Conservation (phyloP, 2,113 vertebrate species). For the Platysternon megacephalum region DNA sequence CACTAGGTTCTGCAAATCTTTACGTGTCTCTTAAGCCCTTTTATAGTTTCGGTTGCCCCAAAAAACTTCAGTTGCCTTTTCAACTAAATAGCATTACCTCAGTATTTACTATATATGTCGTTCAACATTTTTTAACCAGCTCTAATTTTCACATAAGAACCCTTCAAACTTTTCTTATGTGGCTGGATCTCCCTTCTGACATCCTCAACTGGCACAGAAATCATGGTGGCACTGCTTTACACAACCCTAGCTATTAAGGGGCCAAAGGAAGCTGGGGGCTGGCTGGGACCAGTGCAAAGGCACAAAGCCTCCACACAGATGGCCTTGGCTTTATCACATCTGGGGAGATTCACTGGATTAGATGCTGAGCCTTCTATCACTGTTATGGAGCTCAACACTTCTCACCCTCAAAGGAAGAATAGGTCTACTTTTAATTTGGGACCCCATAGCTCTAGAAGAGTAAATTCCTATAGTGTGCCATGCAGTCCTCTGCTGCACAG, state of each 20-base stretch:
- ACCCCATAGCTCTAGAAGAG: background rate
- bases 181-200: background rate
- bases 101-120: background rate
- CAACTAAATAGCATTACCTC: background rate
- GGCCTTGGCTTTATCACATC: background rate
- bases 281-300: background rate
- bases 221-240: background rate
- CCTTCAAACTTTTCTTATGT: background rate
- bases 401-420: background rate
- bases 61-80: conserved; percentile 13
- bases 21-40: background rate
- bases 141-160: background rate
- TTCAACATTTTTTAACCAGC: background rate
- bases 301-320: background rate
- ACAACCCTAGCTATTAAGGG: background rate
- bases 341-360: background rate
- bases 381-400: background rate
- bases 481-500: background rate
- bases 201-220: background rate
- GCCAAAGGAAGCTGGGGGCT: background rate
- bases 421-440: background rate
- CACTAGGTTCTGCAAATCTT: background rate
- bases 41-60: background rate
- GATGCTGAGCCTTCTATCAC: background rate
- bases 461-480: background rate